Base-by-base conservation (phyloP, 92 coral and sea anemone genomes). In the Epizoanthus scotinus region DNA sequence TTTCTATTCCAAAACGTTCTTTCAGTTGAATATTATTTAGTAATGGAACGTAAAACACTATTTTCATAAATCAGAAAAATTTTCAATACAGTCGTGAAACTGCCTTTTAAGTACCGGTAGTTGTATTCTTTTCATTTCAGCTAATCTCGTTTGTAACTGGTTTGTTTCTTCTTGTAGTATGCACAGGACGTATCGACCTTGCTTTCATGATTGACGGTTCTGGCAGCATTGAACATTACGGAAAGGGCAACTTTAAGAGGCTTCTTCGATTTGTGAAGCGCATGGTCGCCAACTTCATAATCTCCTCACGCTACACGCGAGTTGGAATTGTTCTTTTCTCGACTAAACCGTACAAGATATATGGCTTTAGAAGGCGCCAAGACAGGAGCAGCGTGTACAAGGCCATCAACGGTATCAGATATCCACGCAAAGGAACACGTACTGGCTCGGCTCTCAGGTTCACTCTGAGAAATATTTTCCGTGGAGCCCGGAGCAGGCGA, bases 201-300 rank as follows among this genome's bases (percentile, higher is more conserved):
- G 93, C 85, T n/a, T 91, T 95, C 83, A 75, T 95, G 52, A 86
- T 93, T 52, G 99, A 95, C 77, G 99, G 99, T 34, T 95, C 99
- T 12, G 92, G 95, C 21, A 95, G 99, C 79, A 91, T 95, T 21
- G 98, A 95, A 65, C 88, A 84, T 5, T 78, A 67, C 65, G 94
- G 96, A 53, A 86, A 85, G 31, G 98, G 98, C 47, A 93, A 93
- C 89, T 95, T 95, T 84, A 88, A 78, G 38, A 91, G 93, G 21
- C 53, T 91, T n/a, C 65, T 95, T 53, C 68, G 65, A 70, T 95
- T 95, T 82, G 94, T 95, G 57, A 87, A 85, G 60, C 81, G 84
- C 3, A 73, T 95, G 59, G 78, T 92, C 22, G 79, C 84, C 67
- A 86, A 84, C 62, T 88, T 95, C 65, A 90, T 89, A 24, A 71